phyloP scores from a whole-genome alignment of 2,113 vertebrate genomes.

The Pluvianellus socialis region DNA sequence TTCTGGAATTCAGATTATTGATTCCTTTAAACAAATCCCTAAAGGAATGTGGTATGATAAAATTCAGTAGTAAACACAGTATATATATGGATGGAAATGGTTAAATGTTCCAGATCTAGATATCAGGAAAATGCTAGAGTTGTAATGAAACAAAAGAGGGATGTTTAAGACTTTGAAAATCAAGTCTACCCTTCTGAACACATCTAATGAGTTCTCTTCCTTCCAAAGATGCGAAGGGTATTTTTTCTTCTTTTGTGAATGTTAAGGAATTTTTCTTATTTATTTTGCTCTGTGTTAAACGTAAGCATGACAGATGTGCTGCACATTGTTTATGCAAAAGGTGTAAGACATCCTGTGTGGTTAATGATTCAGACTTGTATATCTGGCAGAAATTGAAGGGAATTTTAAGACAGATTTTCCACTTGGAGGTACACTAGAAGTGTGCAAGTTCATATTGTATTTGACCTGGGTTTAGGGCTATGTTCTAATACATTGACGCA shows the following conservation, averaged over 20 bases:
- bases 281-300: background rate
- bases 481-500: background rate
- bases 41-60: background rate
- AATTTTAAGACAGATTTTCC: constrained; percentile 21
- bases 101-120: background rate
- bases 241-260: background rate
- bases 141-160: background rate
- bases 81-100: background rate
- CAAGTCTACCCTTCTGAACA: background rate
- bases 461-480: background rate
- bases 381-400: constrained; percentile 32
- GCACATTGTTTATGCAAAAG: constrained; percentile 2
- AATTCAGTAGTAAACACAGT: background rate
- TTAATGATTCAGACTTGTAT: background rate
- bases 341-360: background rate
- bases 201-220: background rate
- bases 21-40: background rate
- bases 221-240: background rate
- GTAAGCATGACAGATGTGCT: background rate
- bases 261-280: background rate
- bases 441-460: background rate
- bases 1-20: background rate
- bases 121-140: background rate
- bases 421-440: constrained; percentile 9
- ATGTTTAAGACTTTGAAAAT: background rate